Evolutionary conservation across 2,113 vertebrate species (phyloP), one percentile per base, ranked within the genome.

Genomic region (Pedionomus torquatus): DNA sequence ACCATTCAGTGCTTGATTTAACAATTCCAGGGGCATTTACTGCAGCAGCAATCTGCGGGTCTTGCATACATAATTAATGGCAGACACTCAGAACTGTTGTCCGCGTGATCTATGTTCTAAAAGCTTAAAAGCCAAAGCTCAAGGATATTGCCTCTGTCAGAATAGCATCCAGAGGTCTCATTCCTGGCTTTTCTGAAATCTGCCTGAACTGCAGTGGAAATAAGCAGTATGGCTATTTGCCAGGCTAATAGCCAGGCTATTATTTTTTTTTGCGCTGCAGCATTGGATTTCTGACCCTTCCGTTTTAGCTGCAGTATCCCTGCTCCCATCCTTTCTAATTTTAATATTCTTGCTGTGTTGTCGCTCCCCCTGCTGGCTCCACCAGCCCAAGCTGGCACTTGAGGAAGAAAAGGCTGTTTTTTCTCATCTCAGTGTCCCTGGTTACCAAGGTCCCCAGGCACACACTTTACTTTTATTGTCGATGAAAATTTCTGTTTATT

Each of bases 301-400:
- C 41, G 0, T 30, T 35, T 43, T 7, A 28, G 63, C 21, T 55
- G 68, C 51, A 21, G 35, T 37, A 1, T 26, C 7, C 24, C n/a
- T 26, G 49, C 49, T 48, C 52, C 60, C 31, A 13, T 31, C 41
- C 41, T 35, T 31, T 20, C 26, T 41, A 0, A 11, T 49, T n/a
- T 31, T 19, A 5, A 7, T 61, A 10, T 58, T 66, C 33, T 81
- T 18, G 54, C 30, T 17, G 54, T 49, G 75, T 28, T 89, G 71
- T 52, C 7, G 24, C 79, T 58, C 85, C 82, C 91, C 52, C 90
- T 90, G 86, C 88, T 2, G 74, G 57, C 78, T 33, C 9, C 1
- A 1, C 4, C 5, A 49, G 70, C 61, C 31, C 1, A 0, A 10
- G 20, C 39, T 30, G 49, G 43, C 11, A 25, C 8, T 46, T 30